Evolutionary conservation across 2,113 vertebrate species (phyloP).

Genomic region (Onychorhynchus coronatus): DNA sequence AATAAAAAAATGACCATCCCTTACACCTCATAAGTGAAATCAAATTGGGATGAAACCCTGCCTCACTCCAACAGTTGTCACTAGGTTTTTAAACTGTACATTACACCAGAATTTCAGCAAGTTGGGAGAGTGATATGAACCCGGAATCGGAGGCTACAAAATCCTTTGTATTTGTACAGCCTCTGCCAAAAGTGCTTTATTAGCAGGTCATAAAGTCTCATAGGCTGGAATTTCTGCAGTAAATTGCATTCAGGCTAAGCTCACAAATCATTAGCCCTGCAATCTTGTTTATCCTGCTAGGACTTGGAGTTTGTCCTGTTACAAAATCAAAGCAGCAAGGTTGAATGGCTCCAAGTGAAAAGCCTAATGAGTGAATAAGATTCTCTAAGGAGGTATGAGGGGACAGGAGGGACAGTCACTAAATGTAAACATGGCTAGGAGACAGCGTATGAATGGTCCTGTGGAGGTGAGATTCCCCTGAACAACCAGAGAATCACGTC

Average conservation of each 20-base stretch:
- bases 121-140: neutral
- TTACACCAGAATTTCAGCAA: conserved; percentile 16
- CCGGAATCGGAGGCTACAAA: conserved; percentile 12
- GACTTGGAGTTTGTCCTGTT: conserved; percentile 79
- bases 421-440: neutral
- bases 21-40: neutral
- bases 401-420: neutral
- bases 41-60: neutral
- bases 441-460: neutral
- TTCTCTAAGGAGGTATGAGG: neutral
- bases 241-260: conserved; percentile 63
- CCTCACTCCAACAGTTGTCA: neutral
- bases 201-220: conserved; percentile 63
- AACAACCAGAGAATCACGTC: neutral
- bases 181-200: conserved; percentile 60
- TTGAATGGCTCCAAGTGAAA: conserved; percentile 68
- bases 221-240: conserved; percentile 53
- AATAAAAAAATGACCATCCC: neutral
- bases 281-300: conserved; percentile 73
- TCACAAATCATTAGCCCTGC: conserved; percentile 74
- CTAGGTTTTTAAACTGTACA: neutral
- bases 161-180: conserved; percentile 53
- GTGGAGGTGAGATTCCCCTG: neutral
- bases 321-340: conserved; percentile 70
- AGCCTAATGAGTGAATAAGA: conserved; percentile 14